Evolutionary conservation across 2,113 vertebrate species (phyloP).

Genomic region (Ceuthmochares aereus): DNA sequence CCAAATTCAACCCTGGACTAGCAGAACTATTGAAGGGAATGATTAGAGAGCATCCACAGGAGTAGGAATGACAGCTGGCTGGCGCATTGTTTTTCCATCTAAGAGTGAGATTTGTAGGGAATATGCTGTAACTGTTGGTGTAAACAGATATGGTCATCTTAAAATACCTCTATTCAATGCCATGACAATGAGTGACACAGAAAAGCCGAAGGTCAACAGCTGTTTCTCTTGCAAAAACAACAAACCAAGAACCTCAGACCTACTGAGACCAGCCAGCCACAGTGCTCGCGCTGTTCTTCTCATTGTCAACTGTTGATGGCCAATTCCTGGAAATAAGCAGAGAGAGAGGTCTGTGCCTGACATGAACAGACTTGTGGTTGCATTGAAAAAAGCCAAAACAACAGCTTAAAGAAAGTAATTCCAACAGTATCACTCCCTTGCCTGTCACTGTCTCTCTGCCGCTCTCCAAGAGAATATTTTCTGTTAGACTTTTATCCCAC

Average conservation of each 20-base stretch:
- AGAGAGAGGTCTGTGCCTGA: slow-evolving; percentile 1
- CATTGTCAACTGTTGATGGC: neutral
- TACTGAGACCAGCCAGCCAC: neutral
- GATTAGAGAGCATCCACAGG: neutral
- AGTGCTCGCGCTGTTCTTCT: neutral
- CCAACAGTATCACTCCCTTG: neutral
- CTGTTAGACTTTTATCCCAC: neutral
- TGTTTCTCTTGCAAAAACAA: neutral
- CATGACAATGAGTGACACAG: neutral
- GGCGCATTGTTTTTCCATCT: neutral
- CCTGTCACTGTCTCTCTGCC: neutral
- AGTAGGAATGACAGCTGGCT: neutral
- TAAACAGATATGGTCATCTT: neutral
- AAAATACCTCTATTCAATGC: neutral
- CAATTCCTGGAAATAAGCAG: slow-evolving; percentile 55
- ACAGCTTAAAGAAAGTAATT: neutral
- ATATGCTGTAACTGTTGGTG: neutral
- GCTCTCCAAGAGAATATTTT: neutral
- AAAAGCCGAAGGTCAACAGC: neutral
- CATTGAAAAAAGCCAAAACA: neutral
- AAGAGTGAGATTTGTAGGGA: neutral
- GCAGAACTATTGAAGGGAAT: neutral
- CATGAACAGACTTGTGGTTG: slow-evolving; percentile 20
- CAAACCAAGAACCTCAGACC: neutral
- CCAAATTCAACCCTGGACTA: neutral